Conservation (phyloP, 2,888 invertebrate genomes). For the Pristionchus fissidentatus region DNA sequence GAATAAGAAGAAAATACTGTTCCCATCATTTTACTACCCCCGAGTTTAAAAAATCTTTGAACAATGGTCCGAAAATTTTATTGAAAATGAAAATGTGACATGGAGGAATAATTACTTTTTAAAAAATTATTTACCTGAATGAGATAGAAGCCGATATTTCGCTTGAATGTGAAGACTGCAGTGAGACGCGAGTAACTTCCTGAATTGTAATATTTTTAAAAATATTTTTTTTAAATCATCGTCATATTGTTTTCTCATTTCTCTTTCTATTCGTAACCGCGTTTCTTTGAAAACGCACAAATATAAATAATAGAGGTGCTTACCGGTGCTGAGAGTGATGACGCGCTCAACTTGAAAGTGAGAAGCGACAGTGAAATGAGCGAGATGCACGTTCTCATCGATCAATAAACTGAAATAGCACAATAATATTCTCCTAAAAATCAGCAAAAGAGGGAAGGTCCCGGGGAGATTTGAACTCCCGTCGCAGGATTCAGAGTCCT, state of each 20-base stretch:
- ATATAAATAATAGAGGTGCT: not conserved
- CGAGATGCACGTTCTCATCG: constrained; percentile 75
- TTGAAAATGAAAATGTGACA: too few relatives aligned
- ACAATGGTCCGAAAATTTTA: too few relatives aligned
- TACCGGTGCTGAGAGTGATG: constrained; percentile 74
- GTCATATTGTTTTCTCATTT: not conserved
- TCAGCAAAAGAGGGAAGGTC: constrained; percentile 47
- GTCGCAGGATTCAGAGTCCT: constrained; percentile 59
- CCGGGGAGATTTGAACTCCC: constrained; percentile 50
- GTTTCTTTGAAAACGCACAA: not conserved
- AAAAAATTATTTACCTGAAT: constrained; percentile 63
- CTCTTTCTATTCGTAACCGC: too few relatives aligned
- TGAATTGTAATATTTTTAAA: constrained; percentile 50
- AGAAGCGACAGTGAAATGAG: constrained; percentile 76
- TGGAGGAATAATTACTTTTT: too few relatives aligned
- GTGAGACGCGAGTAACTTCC: constrained; percentile 77
- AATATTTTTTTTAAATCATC: too few relatives aligned
- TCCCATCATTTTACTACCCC: too few relatives aligned
- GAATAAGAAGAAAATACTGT: too few relatives aligned
- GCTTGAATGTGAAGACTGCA: constrained; percentile 72
- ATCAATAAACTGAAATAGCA: constrained; percentile 70
- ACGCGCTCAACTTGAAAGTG: constrained; percentile 72
- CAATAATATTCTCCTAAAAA: too few relatives aligned
- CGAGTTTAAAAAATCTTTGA: too few relatives aligned
- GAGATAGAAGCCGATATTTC: constrained; percentile 76